Base-by-base conservation (phyloP, 2,888 invertebrate species). In the Volucella inanis region DNA sequence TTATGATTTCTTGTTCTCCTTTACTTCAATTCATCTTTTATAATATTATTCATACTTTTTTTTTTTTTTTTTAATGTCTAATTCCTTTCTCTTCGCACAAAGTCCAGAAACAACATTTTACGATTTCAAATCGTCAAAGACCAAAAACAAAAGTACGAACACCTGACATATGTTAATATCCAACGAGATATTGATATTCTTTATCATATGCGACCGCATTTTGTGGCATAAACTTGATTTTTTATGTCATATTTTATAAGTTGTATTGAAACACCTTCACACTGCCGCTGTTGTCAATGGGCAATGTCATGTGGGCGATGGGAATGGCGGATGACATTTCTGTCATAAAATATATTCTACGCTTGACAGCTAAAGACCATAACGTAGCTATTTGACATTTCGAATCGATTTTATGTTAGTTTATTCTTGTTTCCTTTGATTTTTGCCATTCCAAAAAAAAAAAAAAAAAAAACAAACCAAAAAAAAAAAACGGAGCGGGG, bases 281-380 rank as follows among this genome's bases (percentile, higher is more conserved):
- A 50, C 15, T 12, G 22, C 2, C 12, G 12, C 12, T 45, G 43
- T 43, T n/a, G 12, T 41, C 18, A 57, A 39, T 18, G n/a, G 59
- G 59, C 31, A 14, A 59, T 18, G 8, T 0, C 18, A 45, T 47
- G 83, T 84, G 74, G 83, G 79, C 54, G 83, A 64, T 67, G 47
- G 31, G 14, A 72, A 76, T 67, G 54, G 10, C 39, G 62, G 18
- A 39, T 62, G 45, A 41, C 39, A 72, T 74, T 64, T 68, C 12
- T 64, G 38, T 61, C 54, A 43, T 65, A 65, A 75, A 71, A 68
- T 59, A 12, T 65, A 11, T 70, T 43, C 59, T 39, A 79, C 65
- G 71, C 70, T 75, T 79, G 84, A 84, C 75, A 79, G 54, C 70
- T 57, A 64, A 6, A 47, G 67, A 62, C 55, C 72, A 47, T 83